Base-by-base conservation (phyloP, 2,797 vertebrate genomes). In the Intellagama lesueurii region DNA sequence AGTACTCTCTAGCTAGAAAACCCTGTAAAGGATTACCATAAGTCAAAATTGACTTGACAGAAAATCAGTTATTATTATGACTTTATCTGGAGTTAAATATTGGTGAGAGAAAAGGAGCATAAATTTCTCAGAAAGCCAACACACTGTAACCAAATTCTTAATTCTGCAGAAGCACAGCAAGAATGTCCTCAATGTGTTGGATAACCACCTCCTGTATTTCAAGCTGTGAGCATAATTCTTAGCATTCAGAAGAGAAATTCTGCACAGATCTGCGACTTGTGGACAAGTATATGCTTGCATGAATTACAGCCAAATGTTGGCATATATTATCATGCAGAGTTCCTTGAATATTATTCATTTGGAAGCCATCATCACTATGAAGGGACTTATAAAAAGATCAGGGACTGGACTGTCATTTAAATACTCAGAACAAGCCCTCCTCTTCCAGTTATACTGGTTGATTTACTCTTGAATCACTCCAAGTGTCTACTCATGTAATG, bases 131-230 rank as follows among this genome's bases (percentile, higher is more conserved):
- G 81, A 28, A 83, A 56, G 44, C 86, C 28, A 92, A 89, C 94
- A 91, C 92, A 92, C 93, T 95, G 89, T 93, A 94, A 94, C 91
- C 91, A 91, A 91, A 90, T 91, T 92, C 88, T 90, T 94, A 84
- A 76, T 93, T 75, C 87, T n/a, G 44, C 47, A 85, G 56, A 64
- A 94, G 69, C 64, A 87, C 56, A 85, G 64, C 70, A 83, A 1
- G 1, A 91, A 88, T 47, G 14, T 88, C 87, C 79, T 86, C 95
- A 88, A 81, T 87, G 87, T 77, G 83, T 79, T 73, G 60, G 90
- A 93, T 64, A 30, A 92, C 92, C 32, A 85, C 78, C 86, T 94
- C 91, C 72, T 93, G 88, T 91, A 91, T 92, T 90, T 94, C 35
- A 49, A 1, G 81, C 88, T 94, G 91, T 85, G 91, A 81, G 24